Conservation (phyloP, 1,140 invertebrate genomes). For the Pachypeltis micranthus region DNA sequence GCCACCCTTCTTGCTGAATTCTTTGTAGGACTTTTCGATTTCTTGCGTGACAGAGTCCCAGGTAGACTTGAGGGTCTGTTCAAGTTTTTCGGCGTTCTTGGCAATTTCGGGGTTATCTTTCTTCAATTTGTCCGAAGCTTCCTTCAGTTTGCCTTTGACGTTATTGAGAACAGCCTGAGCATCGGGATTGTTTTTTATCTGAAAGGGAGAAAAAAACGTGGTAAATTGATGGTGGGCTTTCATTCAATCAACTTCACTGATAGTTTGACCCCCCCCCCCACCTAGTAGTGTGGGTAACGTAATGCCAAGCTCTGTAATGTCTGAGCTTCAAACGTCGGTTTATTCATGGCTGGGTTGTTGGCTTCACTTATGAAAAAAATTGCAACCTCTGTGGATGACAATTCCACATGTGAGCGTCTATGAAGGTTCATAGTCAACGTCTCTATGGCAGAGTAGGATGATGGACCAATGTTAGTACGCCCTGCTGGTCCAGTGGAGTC, state of each 20-base stretch:
- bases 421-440: no score
- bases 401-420: no score
- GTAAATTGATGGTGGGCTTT: background rate
- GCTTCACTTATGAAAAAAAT: no score
- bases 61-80: background rate
- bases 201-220: background rate
- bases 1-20: constrained; percentile 19
- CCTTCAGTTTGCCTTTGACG: constrained; percentile 11
- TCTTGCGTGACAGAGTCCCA: constrained; percentile 8
- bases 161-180: background rate
- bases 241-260: background rate
- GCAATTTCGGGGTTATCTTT: constrained; percentile 17
- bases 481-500: no score
- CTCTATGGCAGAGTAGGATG: no score
- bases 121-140: constrained; percentile 12
- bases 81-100: constrained; percentile 15
- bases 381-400: no score
- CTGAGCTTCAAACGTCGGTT: no score
- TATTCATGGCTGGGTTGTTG: no score
- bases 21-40: constrained; percentile 10
- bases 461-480: no score
- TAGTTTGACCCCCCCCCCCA: background rate
- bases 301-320: no score
- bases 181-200: constrained; percentile 15
- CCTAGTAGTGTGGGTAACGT: background rate